Evolutionary conservation across 2,113 vertebrate species (phyloP).

Genomic region (Carassius carassius): DNA sequence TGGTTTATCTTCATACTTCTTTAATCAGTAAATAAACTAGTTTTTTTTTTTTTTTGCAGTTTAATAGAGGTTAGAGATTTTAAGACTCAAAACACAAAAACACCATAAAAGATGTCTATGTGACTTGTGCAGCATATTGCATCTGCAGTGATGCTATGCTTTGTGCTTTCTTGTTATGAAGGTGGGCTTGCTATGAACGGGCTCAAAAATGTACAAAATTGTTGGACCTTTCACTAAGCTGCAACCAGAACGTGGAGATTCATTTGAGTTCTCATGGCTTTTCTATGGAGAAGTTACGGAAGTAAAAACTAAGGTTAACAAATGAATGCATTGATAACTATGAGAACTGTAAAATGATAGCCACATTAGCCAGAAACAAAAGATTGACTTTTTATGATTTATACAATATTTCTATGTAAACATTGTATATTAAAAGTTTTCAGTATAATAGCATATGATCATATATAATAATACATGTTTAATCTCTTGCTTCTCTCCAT

Average conservation of each 20-base stretch:
- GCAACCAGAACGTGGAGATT: not conserved
- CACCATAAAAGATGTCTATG: not conserved
- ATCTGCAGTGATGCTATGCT: not conserved
- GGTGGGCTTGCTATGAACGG: not conserved
- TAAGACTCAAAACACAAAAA: not conserved
- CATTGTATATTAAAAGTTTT: not conserved
- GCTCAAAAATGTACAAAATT: not conserved
- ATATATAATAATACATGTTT: not conserved
- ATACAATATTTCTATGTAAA: not conserved
- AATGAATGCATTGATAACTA: not conserved
- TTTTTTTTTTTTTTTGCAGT: not conserved
- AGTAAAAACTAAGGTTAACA: not conserved
- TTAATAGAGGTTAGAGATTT: not conserved
- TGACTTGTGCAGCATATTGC: not conserved
- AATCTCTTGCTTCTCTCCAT: not conserved
- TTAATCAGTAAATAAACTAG: not conserved
- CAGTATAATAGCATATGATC: not conserved
- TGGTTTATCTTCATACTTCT: not conserved
- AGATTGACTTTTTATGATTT: not conserved
- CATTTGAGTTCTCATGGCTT: not conserved
- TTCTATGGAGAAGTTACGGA: not conserved
- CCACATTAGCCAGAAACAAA: not conserved
- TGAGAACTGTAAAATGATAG: not conserved
- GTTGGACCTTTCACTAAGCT: too few relatives aligned
- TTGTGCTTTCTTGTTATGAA: not conserved